Base-by-base conservation (phyloP, 2,797 vertebrate genomes). In the Cynopterus sphinx region DNA sequence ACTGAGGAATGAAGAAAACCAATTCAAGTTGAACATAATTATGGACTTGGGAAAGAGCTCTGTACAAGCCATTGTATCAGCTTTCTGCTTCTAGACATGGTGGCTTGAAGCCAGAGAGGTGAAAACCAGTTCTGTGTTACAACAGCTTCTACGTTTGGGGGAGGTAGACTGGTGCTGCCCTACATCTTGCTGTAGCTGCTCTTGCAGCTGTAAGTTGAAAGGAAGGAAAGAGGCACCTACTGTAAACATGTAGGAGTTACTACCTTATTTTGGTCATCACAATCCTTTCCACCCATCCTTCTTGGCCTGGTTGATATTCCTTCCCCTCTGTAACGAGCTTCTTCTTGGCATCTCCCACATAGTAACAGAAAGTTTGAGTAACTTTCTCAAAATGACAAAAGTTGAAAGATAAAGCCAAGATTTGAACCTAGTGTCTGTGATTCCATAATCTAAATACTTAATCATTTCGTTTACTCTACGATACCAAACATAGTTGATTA, bases 261-360 rank as follows among this genome's bases (percentile, higher is more conserved):
- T 82, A 9, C 22, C n/a, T 82, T 43, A 78, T 57, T 95, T 46
- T 82, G 59, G 33, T 77, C 9, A 9, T 77, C 13, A 81, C 57
- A 93, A 24, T 85, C 53, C 90, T 93, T 39, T 67, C 33, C 63
- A 87, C 53, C 36, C 19, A 5, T 77, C 19, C 53, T 31, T 75
- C n/a, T 13, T 13, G 15, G 31, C 68, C 81, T 88, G 43, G 39
- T 51, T 87, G 49, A 33, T 74, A 33, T 87, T 41, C 21, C 39
- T 70, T 78, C 65, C 61, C 51, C 84, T 81, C 59, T 22, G 49
- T 39, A 71, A 65, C 63, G 67, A 31, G 39, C 68, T 67, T 86
- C 31, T 36, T 73, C 33, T 68, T 73, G 7, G 51, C 79, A 51
- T 77, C 43, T 65, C 59, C 31, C 33, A 28, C 4, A 0, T 31